These are phyloP conservation scores for Helostoma temminkii DNA, from an alignment of 2,797 vertebrate genomes.

Conservation along the genomic window DNA sequence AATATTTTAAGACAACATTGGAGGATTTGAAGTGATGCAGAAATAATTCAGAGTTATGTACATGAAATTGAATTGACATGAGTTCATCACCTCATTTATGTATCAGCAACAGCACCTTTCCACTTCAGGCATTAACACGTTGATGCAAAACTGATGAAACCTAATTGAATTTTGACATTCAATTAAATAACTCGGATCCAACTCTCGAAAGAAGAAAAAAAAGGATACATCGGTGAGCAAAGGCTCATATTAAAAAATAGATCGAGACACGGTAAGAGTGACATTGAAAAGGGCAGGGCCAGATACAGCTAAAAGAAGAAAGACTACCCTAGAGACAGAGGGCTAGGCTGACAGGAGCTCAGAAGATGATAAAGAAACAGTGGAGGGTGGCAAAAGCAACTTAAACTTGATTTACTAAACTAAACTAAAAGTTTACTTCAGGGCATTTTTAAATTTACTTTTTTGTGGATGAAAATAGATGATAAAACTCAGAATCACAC, in stretches of 20 bases:
- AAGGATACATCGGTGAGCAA: slow-evolving; percentile 30
- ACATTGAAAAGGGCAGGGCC: slow-evolving; percentile 73
- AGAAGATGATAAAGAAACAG: slow-evolving; percentile 45
- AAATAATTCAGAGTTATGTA: not conserved
- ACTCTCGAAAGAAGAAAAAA: slow-evolving; percentile 26
- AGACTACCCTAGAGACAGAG: slow-evolving; percentile 63
- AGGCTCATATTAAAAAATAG: slow-evolving; percentile 50
- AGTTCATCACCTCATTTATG: slow-evolving; percentile 25
- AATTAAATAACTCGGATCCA: slow-evolving; percentile 18
- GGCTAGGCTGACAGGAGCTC: slow-evolving; percentile 47
- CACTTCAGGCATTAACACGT: slow-evolving; percentile 22
- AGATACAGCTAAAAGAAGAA: slow-evolving; percentile 75
- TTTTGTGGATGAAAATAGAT: slow-evolving; percentile 10
- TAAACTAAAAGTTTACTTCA: not conserved
- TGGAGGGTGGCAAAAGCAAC: not conserved
- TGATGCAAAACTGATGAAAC: not conserved
- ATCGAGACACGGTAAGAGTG: slow-evolving; percentile 51
- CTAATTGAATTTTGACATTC: slow-evolving; percentile 37
- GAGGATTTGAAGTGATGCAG: not conserved
- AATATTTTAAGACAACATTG: not conserved
- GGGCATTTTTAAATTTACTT: slow-evolving; percentile 1
- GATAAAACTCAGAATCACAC: slow-evolving; percentile 4
- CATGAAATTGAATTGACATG: slow-evolving; percentile 13
- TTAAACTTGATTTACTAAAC: slow-evolving; percentile 37
- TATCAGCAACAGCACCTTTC: slow-evolving; percentile 26